These are phyloP conservation scores for Serranus cabrilla DNA, from an alignment of 2,797 vertebrate genomes.

Conservation along the genomic window DNA sequence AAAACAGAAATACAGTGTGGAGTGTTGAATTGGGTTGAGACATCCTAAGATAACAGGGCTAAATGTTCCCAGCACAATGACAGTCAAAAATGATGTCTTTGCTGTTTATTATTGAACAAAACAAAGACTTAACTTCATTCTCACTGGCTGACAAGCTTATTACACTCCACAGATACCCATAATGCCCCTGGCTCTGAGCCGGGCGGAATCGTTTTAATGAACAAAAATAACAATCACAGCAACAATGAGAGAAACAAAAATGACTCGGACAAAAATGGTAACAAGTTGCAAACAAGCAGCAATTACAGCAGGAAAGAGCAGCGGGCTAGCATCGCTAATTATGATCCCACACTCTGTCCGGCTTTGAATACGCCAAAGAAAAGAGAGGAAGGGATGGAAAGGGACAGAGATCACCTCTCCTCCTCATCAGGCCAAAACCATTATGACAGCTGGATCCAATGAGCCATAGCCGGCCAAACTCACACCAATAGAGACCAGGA, in stretches of 20 bases:
- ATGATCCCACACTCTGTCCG: conserved; percentile 17
- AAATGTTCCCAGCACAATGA: background rate
- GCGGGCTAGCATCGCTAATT: conserved; percentile 10
- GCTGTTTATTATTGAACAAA: background rate
- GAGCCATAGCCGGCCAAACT: conserved; percentile 30
- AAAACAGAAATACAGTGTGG: background rate
- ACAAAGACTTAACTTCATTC: background rate
- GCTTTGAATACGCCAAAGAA: conserved; percentile 16
- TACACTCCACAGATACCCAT: conserved; percentile 11
- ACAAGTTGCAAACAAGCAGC: conserved; percentile 15
- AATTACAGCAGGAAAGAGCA: conserved; percentile 34
- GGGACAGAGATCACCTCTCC: conserved; percentile 9
- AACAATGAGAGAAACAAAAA: background rate
- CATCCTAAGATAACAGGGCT: background rate
- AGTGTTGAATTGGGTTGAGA: accelerated
- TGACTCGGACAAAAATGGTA: background rate
- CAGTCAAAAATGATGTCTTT: background rate
- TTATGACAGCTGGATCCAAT: conserved; percentile 46
- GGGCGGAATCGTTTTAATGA: conserved; percentile 16
- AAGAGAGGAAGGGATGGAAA: background rate
- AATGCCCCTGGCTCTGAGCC: conserved; percentile 23
- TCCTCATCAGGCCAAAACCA: conserved; percentile 40
- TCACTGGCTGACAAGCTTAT: conserved; percentile 6
- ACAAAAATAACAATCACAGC: conserved; percentile 4
- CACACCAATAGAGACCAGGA: background rate